Evolutionary conservation across 2,888 invertebrate genomes (phyloP).

Genomic region (Rotaria macrura): DNA sequence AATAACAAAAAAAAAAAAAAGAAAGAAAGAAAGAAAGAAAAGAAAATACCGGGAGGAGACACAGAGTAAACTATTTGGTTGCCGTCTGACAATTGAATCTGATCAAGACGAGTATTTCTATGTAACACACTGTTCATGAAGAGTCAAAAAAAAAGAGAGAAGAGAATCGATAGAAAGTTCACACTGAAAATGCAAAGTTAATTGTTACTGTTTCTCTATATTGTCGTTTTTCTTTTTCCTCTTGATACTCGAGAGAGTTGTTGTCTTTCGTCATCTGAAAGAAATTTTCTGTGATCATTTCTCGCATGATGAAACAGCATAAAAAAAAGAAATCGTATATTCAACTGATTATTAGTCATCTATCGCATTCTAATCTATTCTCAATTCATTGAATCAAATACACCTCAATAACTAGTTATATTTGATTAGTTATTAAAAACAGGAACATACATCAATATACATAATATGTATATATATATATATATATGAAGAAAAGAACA

Average conservation of each 20-base stretch:
- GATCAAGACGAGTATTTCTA: neutral
- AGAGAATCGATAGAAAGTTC: neutral
- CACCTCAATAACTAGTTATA: neutral
- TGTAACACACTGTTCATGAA: neutral
- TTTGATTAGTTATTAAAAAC: neutral
- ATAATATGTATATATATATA: no score
- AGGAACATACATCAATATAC: neutral
- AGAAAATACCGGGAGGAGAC: neutral
- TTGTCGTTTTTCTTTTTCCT: neutral
- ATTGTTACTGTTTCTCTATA: neutral
- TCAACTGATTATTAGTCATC: neutral
- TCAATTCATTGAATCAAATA: neutral
- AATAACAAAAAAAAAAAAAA: neutral
- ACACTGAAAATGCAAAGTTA: constrained; percentile 11
- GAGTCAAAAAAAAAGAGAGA: neutral
- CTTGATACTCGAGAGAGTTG: neutral
- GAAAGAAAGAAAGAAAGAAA: neutral
- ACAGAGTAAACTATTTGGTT: neutral
- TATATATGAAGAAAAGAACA: neutral
- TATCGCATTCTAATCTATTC: neutral
- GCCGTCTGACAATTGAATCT: neutral
- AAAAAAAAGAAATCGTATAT: neutral
- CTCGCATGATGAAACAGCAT: neutral
- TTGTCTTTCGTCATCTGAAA: neutral
- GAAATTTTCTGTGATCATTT: neutral